A percentile compares a stretch with the other conserved stretches of the same genome.
Evolutionary conservation across 2,888 invertebrate species (phyloP).

Genomic region (Gnatocerus cornutus): DNA sequence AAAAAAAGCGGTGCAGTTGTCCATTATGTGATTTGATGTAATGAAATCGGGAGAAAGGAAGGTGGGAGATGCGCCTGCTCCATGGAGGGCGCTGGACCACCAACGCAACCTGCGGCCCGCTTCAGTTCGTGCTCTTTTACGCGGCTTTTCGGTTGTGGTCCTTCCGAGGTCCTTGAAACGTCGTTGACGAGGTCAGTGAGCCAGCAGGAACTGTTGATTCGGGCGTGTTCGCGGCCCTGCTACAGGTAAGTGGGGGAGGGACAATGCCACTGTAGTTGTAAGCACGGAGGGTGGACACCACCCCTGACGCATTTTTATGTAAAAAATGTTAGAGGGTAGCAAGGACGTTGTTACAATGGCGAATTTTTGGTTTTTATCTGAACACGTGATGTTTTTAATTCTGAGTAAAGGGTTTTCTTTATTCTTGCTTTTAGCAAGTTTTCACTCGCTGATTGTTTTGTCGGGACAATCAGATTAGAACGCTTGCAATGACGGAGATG

Average conservation of each 20-base stretch:
- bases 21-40: conserved; percentile 61
- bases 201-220: conserved; percentile 53
- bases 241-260: conserved; percentile 46
- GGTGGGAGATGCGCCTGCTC: conserved; percentile 52
- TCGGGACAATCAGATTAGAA: conserved; percentile 52
- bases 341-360: not conserved
- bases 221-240: conserved; percentile 44
- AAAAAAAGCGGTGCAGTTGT: conserved; percentile 55
- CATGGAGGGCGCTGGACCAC: conserved; percentile 52
- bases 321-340: not conserved
- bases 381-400: conserved; percentile 25
- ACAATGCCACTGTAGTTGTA: not conserved
- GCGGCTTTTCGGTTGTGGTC: conserved; percentile 49
- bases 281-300: conserved; percentile 15
- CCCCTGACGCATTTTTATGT: not conserved
- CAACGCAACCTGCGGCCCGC: conserved; percentile 51
- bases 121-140: conserved; percentile 52
- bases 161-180: conserved; percentile 20
- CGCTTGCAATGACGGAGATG: conserved; percentile 50
- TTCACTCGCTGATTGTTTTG: conserved; percentile 51
- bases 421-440: conserved; percentile 29
- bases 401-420: conserved; percentile 28
- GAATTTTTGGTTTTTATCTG: not conserved
- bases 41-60: conserved; percentile 56
- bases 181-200: conserved; percentile 33